Conservation (phyloP, 2,797 vertebrate genomes). For the Hippopotamyrus pictus region DNA sequence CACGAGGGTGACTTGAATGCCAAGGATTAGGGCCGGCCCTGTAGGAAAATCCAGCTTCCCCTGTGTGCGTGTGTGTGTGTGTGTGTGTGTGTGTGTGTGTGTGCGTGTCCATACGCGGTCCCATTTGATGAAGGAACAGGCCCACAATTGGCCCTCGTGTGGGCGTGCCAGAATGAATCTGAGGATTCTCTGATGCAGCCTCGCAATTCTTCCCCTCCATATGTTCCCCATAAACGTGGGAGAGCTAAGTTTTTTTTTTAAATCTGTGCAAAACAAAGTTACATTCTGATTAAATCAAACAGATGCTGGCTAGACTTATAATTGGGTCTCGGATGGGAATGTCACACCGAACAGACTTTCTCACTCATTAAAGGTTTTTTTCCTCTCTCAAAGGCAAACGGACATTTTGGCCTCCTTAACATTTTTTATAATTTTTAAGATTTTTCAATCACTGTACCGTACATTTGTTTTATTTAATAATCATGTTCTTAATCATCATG, state of each 20-base stretch:
- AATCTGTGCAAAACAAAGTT: background rate
- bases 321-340: conserved; percentile 12
- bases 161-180: background rate
- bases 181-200: background rate
- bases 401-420: background rate
- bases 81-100: background rate
- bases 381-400: background rate
- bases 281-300: conserved; percentile 10
- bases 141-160: background rate
- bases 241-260: background rate
- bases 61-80: background rate
- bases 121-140: background rate
- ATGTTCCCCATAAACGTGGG: background rate
- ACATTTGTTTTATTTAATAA: background rate
- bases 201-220: background rate
- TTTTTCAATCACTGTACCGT: background rate
- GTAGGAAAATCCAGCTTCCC: background rate
- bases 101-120: background rate
- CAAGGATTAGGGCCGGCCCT: background rate
- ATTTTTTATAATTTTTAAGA: background rate
- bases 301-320: conserved; percentile 10
- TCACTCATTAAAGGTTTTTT: conserved; percentile 12
- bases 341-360: conserved; percentile 12
- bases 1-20: background rate
- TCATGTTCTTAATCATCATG: background rate